A percentile compares a stretch with the other conserved stretches of the same genome.
Conservation (phyloP, 1,140 invertebrate genomes). For the Antheraea pernyi region DNA sequence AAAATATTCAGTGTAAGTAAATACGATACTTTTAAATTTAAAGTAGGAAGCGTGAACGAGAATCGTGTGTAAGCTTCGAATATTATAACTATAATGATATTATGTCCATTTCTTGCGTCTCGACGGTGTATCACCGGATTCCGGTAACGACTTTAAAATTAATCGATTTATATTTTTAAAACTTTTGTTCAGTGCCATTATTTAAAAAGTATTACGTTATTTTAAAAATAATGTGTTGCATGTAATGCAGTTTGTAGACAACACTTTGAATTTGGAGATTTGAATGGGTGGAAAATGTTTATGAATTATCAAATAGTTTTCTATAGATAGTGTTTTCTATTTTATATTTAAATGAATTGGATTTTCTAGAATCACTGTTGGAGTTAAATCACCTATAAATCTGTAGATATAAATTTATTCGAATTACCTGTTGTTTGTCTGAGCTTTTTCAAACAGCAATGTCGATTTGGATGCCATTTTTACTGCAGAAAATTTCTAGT, state of each 20-base stretch:
- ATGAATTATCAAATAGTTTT: too few relatives aligned
- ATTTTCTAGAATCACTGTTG: too few relatives aligned
- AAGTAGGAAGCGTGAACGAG: conserved; percentile 1
- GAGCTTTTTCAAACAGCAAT: too few relatives aligned
- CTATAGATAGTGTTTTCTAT: too few relatives aligned
- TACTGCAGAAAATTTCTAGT: too few relatives aligned
- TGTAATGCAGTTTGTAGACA: conserved; percentile 47
- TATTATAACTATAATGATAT: neutral
- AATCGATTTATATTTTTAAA: conserved; percentile 52
- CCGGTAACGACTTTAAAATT: conserved; percentile 24
- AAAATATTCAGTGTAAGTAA: neutral
- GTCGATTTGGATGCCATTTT: too few relatives aligned
- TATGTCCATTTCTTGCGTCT: conserved; percentile 6
- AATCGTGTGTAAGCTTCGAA: neutral
- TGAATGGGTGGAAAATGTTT: neutral
- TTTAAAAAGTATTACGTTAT: conserved; percentile 69
- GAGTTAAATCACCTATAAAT: too few relatives aligned
- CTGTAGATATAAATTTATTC: too few relatives aligned
- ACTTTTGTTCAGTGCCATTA: conserved; percentile 71
- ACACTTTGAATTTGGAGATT: neutral
- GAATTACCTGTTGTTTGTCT: too few relatives aligned
- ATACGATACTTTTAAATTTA: neutral
- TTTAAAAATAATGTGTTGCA: conserved; percentile 71
- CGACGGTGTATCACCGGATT: conserved; percentile 46
- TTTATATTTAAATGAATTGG: too few relatives aligned